Conservation (phyloP, 2,797 vertebrate genomes). For the Cirrhinus molitorella region DNA sequence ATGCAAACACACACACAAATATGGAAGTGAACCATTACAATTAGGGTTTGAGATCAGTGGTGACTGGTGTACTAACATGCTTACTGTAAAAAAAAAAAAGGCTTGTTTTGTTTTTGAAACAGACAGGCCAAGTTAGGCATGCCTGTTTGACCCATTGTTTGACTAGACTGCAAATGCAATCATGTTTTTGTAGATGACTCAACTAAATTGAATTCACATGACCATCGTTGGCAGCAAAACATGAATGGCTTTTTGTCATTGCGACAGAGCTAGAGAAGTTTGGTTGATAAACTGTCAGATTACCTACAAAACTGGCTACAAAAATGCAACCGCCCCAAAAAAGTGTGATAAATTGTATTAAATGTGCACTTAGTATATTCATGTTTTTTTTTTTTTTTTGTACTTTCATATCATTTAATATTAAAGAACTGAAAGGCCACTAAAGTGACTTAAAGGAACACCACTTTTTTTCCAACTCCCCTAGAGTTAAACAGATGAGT, state of each 20-base stretch:
- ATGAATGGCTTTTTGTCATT: constrained; percentile 39
- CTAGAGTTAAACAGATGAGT: no score
- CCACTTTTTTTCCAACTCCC: no score
- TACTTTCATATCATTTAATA: no score
- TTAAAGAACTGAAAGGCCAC: no score
- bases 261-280: constrained; percentile 33
- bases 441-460: no score
- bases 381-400: no score
- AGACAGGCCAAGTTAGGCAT: neutral
- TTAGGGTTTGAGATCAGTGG: neutral
- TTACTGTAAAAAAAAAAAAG: neutral
- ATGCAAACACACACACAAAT: neutral
- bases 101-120: neutral
- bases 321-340: neutral
- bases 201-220: constrained; percentile 48
- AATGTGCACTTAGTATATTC: no score
- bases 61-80: neutral
- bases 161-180: neutral
- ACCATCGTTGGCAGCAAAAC: constrained; percentile 44
- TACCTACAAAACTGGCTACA: neutral
- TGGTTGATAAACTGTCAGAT: neutral
- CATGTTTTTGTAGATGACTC: constrained; percentile 35
- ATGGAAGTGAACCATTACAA: neutral
- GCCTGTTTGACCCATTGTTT: neutral
- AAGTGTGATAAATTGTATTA: neutral